Evolutionary conservation across 2,113 vertebrate species (phyloP).

Genomic region (Rhinogobius similis): DNA sequence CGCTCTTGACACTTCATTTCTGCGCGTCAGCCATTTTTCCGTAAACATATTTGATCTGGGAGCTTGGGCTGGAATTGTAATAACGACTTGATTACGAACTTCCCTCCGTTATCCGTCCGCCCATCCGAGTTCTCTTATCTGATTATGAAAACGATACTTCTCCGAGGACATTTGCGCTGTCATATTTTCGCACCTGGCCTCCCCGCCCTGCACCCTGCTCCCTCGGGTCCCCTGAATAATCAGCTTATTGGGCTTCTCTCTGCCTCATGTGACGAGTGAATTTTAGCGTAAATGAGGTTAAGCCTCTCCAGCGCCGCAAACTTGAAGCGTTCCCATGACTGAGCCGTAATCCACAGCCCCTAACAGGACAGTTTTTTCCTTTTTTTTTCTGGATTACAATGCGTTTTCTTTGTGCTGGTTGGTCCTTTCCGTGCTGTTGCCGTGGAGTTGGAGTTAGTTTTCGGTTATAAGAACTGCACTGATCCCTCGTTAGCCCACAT

Average conservation of each 20-base stretch:
- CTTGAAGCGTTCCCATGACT: slow-evolving; percentile 74
- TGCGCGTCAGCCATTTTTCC: neutral
- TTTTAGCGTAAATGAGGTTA: slow-evolving; percentile 74
- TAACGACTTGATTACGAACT: neutral
- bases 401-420: slow-evolving; percentile 60
- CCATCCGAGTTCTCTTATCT: neutral
- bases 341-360: slow-evolving; percentile 62
- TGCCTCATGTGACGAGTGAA: slow-evolving; percentile 75
- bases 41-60: neutral
- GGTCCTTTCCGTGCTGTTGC: slow-evolving; percentile 44
- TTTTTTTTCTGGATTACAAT: slow-evolving; percentile 55
- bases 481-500: slow-evolving; percentile 71
- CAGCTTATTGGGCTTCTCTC: slow-evolving; percentile 62
- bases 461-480: slow-evolving; percentile 50
- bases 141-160: neutral
- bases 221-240: slow-evolving; percentile 40
- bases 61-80: neutral
- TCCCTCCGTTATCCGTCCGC: neutral
- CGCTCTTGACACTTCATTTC: neutral
- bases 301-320: slow-evolving; percentile 16
- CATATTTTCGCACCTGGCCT: slow-evolving; percentile 2
- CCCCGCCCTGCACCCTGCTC: slow-evolving; percentile 24
- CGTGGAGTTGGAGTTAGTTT: slow-evolving; percentile 17
- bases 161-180: neutral
- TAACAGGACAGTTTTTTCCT: neutral